A percentile compares a stretch with the other conserved stretches of the same genome.
Conservation (phyloP, 2,888 invertebrate species). For the Cistogaster globosa region DNA sequence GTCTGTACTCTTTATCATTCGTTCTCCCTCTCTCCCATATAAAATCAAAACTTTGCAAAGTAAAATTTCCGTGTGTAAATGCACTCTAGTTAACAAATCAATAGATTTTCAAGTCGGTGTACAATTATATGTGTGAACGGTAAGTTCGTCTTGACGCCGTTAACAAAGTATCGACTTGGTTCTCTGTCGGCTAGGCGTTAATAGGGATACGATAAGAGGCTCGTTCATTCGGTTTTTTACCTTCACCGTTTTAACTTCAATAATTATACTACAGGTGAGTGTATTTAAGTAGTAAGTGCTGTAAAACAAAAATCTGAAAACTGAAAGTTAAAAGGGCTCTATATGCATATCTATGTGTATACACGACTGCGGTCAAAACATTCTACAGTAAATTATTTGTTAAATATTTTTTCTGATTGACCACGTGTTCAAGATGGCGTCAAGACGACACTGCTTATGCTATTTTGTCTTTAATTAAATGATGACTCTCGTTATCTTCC, state of each 20-base stretch:
- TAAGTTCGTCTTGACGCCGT: too few relatives aligned
- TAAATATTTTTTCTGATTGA: too few relatives aligned
- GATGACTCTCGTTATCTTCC: slow-evolving; percentile 80
- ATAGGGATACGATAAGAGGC: slow-evolving; percentile 54
- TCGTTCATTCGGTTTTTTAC: slow-evolving; percentile 83
- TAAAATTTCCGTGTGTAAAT: too few relatives aligned
- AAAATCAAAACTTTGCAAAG: too few relatives aligned
- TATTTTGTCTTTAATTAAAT: slow-evolving; percentile 72
- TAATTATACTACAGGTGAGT: slow-evolving; percentile 80
- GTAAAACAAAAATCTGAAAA: background rate
- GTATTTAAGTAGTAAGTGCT: background rate
- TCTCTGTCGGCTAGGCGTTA: background rate
- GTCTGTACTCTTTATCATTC: too few relatives aligned
- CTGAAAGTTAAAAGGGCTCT: too few relatives aligned
- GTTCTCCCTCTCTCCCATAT: too few relatives aligned
- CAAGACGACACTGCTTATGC: background rate
- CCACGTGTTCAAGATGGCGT: background rate
- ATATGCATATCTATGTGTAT: too few relatives aligned
- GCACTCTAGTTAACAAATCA: too few relatives aligned
- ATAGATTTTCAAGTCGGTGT: too few relatives aligned
- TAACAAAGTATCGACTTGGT: too few relatives aligned
- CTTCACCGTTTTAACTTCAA: slow-evolving; percentile 80
- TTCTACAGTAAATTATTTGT: background rate
- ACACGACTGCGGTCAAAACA: background rate
- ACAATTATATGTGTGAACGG: too few relatives aligned